phyloP scores from a whole-genome alignment of 2,888 invertebrate genomes.

The Ceramica pisi region DNA sequence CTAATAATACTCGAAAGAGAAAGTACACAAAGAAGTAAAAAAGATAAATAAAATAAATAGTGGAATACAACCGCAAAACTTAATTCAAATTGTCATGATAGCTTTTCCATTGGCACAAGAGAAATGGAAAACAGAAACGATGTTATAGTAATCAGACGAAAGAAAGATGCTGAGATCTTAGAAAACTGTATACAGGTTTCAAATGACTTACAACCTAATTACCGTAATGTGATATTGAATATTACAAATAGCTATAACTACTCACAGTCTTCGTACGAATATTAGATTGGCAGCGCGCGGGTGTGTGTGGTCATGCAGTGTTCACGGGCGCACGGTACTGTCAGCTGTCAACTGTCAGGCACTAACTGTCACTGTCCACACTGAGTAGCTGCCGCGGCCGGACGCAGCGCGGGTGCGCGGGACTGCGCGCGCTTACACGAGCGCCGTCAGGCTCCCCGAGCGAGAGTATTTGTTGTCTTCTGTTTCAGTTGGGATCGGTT shows the following conservation, averaged over 20 bases:
- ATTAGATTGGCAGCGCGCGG: slow-evolving; percentile 72
- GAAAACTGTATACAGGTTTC: slow-evolving; percentile 86
- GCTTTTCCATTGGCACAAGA: slow-evolving; percentile 85
- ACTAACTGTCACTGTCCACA: slow-evolving; percentile 65
- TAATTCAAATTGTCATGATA: slow-evolving; percentile 83
- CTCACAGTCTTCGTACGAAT: slow-evolving; percentile 83
- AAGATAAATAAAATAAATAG: slow-evolving; percentile 80
- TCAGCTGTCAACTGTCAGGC: slow-evolving; percentile 65
- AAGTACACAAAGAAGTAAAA: slow-evolving; percentile 60
- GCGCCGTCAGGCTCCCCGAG: slow-evolving; percentile 85
- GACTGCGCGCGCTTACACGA: slow-evolving; percentile 73
- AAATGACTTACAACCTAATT: slow-evolving; percentile 73
- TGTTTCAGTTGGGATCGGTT: slow-evolving; percentile 70
- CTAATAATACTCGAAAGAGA: slow-evolving; percentile 55
- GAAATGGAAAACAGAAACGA: slow-evolving; percentile 75
- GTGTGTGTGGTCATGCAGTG: slow-evolving; percentile 29
- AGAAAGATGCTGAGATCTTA: slow-evolving; percentile 86
- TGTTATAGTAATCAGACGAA: slow-evolving; percentile 72
- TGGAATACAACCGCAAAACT: slow-evolving; percentile 74
- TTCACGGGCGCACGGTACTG: slow-evolving; percentile 47
- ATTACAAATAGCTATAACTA: slow-evolving; percentile 77
- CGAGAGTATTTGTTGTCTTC: slow-evolving; percentile 81
- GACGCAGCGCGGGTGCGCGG: not conserved
- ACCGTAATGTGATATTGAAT: slow-evolving; percentile 74
- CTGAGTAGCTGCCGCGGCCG: slow-evolving; percentile 60